Conservation (phyloP, 2,113 vertebrate genomes). For the Parotia lawesii region DNA sequence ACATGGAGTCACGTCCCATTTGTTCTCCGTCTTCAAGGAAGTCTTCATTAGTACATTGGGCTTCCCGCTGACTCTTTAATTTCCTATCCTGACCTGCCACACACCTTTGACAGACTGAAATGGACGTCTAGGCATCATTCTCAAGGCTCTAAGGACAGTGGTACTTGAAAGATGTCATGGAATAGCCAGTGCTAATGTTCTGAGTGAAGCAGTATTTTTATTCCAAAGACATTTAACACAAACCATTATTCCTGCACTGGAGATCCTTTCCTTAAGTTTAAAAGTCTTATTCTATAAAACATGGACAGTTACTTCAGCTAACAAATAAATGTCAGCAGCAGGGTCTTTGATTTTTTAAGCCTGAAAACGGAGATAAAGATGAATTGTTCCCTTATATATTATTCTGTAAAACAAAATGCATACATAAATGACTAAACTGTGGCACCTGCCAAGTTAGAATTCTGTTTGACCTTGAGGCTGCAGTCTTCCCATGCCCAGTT, state of each 20-base stretch:
- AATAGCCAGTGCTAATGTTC: neutral
- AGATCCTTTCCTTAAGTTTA: neutral
- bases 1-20: neutral
- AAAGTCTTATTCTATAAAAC: neutral
- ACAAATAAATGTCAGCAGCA: neutral
- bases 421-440: neutral
- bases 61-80: neutral
- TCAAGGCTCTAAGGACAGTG: neutral
- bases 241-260: neutral
- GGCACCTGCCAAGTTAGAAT: neutral
- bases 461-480: neutral
- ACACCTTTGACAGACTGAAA: neutral
- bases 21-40: neutral
- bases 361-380: neutral
- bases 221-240: neutral
- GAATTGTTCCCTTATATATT: neutral
- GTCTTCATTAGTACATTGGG: neutral
- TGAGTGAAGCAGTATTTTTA: neutral
- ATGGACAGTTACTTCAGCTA: neutral
- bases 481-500: neutral
- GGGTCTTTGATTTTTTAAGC: neutral
- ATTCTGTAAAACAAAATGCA: neutral
- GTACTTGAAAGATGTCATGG: neutral
- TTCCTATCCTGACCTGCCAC: neutral
- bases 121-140: neutral